Conservation (phyloP, 2,797 vertebrate genomes). For the Ptychadena robeensis region DNA sequence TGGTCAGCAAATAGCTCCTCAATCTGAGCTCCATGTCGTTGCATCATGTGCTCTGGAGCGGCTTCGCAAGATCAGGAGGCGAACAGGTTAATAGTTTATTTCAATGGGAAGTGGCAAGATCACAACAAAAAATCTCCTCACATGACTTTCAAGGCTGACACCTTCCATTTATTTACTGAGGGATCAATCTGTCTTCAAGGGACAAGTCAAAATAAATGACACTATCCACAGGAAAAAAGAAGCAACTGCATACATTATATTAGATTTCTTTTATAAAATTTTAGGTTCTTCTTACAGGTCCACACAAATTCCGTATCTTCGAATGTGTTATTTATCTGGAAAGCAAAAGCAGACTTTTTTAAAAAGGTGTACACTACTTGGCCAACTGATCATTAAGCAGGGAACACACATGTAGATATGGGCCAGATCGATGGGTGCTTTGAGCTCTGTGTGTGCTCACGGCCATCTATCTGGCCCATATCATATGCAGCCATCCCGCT, state of each 20-base stretch:
- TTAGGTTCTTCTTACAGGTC: no score
- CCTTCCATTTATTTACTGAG: constrained; percentile 58
- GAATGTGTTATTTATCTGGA: background rate
- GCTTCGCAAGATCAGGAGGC: constrained; percentile 54
- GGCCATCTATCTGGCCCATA: no score
- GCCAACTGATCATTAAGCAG: no score
- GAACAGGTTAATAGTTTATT: constrained; percentile 66
- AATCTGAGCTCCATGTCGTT: constrained; percentile 65
- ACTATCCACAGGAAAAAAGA: constrained; percentile 8
- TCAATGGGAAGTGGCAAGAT: constrained; percentile 64
- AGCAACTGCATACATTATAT: background rate
- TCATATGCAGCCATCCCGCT: no score
- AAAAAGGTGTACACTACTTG: no score
- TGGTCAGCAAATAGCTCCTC: constrained; percentile 80
- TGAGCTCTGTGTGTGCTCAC: no score
- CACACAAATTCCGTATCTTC: background rate
- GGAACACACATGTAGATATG: no score
- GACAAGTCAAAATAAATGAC: constrained; percentile 8
- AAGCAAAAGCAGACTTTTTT: no score
- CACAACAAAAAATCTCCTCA: constrained; percentile 67
- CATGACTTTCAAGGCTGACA: constrained; percentile 63
- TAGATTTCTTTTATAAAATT: background rate
- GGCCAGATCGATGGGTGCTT: no score
- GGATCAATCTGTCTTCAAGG: constrained; percentile 29
- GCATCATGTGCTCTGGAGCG: constrained; percentile 50